These are phyloP conservation scores for Seira musarum DNA, from an alignment of 2,888 invertebrate species.

Conservation along the genomic window DNA sequence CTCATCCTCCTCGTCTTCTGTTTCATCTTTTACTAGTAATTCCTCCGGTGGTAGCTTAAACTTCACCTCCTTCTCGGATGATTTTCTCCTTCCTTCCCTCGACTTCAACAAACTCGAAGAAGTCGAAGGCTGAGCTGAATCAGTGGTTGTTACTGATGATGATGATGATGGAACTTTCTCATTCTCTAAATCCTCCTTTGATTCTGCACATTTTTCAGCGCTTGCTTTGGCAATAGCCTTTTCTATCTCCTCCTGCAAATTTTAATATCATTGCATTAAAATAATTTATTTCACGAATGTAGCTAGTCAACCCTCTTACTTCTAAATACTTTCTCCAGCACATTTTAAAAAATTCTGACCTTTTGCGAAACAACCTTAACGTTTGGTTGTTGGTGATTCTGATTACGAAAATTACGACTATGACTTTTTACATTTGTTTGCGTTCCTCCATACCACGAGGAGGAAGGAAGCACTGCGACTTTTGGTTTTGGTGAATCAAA, in stretches of 20 bases:
- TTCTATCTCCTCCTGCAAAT: conserved; percentile 50
- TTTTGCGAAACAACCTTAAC: too few relatives aligned
- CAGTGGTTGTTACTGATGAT: conserved; percentile 13
- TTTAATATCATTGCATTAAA: too few relatives aligned
- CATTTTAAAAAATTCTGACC: too few relatives aligned
- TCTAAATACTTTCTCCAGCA: too few relatives aligned
- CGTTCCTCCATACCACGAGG: too few relatives aligned
- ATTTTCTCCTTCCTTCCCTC: conserved; percentile 26
- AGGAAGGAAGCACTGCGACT: too few relatives aligned
- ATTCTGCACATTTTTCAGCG: conserved; percentile 33
- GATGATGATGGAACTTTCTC: neutral
- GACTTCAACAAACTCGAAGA: conserved; percentile 27
- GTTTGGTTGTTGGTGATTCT: too few relatives aligned
- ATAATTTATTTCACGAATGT: neutral
- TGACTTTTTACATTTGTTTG: too few relatives aligned
- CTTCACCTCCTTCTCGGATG: conserved; percentile 62
- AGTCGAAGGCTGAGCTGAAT: neutral
- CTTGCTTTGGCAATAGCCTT: conserved; percentile 44
- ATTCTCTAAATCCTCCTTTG: conserved; percentile 42
- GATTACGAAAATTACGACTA: too few relatives aligned
- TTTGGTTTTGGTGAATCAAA: conserved; percentile 75
- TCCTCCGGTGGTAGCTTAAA: conserved; percentile 64
- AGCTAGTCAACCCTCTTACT: too few relatives aligned
- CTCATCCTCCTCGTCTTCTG: conserved; percentile 69
- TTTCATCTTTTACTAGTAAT: conserved; percentile 71